A percentile compares a stretch with the other conserved stretches of the same genome.
phyloP scores from a whole-genome alignment of 2,888 invertebrate genomes.

The Cosmia pyralina region DNA sequence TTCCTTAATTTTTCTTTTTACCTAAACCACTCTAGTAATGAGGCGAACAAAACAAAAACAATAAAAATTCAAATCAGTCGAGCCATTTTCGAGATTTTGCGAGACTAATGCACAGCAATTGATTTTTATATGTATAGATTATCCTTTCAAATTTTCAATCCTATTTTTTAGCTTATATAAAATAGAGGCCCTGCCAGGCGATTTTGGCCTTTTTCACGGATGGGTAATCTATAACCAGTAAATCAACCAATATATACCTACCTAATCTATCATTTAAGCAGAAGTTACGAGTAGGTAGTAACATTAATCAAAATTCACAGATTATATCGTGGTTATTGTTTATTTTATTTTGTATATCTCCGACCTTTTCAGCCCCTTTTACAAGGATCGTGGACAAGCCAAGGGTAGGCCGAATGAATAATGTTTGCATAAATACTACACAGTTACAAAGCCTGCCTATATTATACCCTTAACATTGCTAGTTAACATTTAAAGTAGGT shows the following conservation, averaged over 20 bases:
- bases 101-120: no score
- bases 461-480: constrained; percentile 2
- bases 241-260: not conserved
- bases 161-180: not conserved
- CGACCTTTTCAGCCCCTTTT: constrained; percentile 46
- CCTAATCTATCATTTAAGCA: not conserved
- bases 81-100: no score
- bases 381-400: constrained; percentile 31
- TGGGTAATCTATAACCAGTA: no score
- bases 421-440: constrained; percentile 55
- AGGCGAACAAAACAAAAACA: no score
- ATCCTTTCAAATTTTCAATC: not conserved
- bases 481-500: constrained; percentile 20
- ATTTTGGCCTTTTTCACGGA: not conserved
- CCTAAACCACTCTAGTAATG: no score
- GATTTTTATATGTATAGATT: no score
- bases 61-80: no score
- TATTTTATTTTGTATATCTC: constrained; percentile 43
- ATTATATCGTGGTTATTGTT: constrained; percentile 44
- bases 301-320: constrained; percentile 44
- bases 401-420: constrained; percentile 43
- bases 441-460: constrained; percentile 12
- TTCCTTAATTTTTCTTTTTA: no score
- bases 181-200: not conserved
- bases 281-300: constrained; percentile 8